Conservation (phyloP, 92 coral and sea anemone genomes). For the Pocillopora meandrina region DNA sequence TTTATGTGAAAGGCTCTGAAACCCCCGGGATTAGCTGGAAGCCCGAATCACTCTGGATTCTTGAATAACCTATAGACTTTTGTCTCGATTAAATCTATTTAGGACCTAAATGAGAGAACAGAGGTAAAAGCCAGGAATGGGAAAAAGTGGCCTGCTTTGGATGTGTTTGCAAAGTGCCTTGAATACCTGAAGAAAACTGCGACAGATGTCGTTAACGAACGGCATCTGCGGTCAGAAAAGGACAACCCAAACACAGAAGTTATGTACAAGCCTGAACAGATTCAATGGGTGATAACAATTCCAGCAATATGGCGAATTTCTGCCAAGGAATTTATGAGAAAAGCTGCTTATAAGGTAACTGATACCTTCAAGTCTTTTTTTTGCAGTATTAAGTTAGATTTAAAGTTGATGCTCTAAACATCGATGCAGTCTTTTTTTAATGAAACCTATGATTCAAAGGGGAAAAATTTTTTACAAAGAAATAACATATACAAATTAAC, state of each 20-base stretch:
- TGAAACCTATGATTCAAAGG: no score
- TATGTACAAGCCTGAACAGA: slow-evolving; percentile 25
- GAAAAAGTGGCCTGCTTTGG: slow-evolving; percentile 47
- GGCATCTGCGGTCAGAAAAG: slow-evolving; percentile 21
- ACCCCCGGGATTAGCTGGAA: no score
- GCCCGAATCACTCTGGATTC: no score
- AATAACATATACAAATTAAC: no score
- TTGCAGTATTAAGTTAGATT: no score
- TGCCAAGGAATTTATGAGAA: slow-evolving; percentile 46
- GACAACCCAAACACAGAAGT: slow-evolving; percentile 29
- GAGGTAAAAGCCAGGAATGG: slow-evolving; percentile 44
- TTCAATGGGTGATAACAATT: slow-evolving; percentile 55
- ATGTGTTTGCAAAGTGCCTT: slow-evolving; percentile 41
- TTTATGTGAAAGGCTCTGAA: no score
- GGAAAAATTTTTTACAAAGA: no score
- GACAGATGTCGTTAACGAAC: slow-evolving; percentile 28
- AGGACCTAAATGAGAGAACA: slow-evolving; percentile 39
- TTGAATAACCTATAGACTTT: no score
- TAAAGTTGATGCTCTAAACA: no score
- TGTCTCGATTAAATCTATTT: no score
- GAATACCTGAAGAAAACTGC: slow-evolving; percentile 15
- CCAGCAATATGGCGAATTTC: slow-evolving; percentile 55
- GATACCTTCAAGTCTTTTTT: no score
- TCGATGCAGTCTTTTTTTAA: no score
- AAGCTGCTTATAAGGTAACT: slow-evolving; percentile 51